A percentile compares a stretch with the other conserved stretches of the same genome.
These are phyloP conservation scores for Lepetodrilus schrolli DNA, from an alignment of 2,888 invertebrate genomes.

Conservation along the genomic window DNA sequence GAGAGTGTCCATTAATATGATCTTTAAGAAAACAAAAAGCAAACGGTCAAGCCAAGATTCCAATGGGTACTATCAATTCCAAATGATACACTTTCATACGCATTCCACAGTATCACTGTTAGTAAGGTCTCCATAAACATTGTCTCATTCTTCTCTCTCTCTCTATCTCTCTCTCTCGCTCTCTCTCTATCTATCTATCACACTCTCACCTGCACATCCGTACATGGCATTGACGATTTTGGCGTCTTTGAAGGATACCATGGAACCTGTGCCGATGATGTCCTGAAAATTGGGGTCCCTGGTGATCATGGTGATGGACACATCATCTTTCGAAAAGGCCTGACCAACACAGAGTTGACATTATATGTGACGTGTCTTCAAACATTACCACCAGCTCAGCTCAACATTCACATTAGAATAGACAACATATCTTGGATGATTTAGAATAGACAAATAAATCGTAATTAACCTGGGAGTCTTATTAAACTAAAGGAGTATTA, in stretches of 20 bases:
- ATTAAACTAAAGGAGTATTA: too few relatives aligned
- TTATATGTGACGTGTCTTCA: too few relatives aligned
- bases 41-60: too few relatives aligned
- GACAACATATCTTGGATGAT: too few relatives aligned
- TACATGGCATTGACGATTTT: conserved; percentile 23
- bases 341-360: too few relatives aligned
- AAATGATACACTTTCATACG: neutral
- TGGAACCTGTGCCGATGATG: conserved; percentile 20
- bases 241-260: conserved; percentile 1
- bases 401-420: too few relatives aligned
- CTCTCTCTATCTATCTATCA: neutral
- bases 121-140: neutral
- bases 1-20: too few relatives aligned
- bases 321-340: conserved; percentile 31
- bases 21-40: too few relatives aligned
- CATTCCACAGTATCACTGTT: neutral
- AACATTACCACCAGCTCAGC: too few relatives aligned
- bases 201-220: neutral
- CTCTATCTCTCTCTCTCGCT: neutral
- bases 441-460: too few relatives aligned
- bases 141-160: neutral
- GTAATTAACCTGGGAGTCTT: too few relatives aligned
- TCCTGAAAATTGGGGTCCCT: conserved; percentile 37
- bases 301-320: conserved; percentile 38
- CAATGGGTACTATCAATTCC: too few relatives aligned